These are phyloP conservation scores for Platycheirus albimanus DNA, from an alignment of 2,888 invertebrate genomes.

Conservation along the genomic window DNA sequence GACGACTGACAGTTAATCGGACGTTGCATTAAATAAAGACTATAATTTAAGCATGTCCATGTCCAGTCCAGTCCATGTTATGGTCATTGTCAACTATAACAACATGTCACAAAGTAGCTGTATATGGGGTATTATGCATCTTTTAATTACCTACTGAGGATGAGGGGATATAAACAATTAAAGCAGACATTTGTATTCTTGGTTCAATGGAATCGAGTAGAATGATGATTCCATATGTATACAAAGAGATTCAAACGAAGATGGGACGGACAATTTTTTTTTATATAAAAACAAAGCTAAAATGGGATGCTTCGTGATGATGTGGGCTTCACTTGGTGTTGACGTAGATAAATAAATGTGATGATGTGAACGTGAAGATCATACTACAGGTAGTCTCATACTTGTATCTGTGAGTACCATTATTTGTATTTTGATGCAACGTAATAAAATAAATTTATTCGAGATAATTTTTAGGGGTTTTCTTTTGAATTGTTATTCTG, in stretches of 20 bases:
- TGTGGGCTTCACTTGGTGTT: background rate
- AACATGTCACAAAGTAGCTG: constrained; percentile 21
- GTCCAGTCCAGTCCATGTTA: too few species aligned
- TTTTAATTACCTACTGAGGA: background rate
- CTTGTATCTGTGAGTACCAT: background rate
- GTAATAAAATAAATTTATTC: background rate
- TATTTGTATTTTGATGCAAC: background rate
- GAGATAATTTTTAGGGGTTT: background rate
- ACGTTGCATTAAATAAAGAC: constrained; percentile 19
- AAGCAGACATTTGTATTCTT: constrained; percentile 4
- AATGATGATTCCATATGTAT: background rate
- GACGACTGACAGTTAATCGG: constrained; percentile 22
- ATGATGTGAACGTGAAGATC: constrained; percentile 15
- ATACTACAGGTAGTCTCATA: too few species aligned
- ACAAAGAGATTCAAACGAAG: constrained; percentile 24
- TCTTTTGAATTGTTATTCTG: background rate
- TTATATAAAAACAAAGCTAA: background rate
- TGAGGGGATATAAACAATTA: constrained; percentile 22
- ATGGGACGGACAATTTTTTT: constrained; percentile 28
- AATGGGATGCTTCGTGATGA: background rate
- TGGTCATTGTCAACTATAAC: constrained; percentile 57
- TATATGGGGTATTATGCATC: background rate
- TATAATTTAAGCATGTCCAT: background rate
- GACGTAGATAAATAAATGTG: constrained; percentile 13
- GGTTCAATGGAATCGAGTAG: constrained; percentile 7